Percentiles rank a stretch among this genome's conserved stretches.
Evolutionary conservation across 2,797 vertebrate species (phyloP).

Genomic region (Platyrinchus mystaceus): DNA sequence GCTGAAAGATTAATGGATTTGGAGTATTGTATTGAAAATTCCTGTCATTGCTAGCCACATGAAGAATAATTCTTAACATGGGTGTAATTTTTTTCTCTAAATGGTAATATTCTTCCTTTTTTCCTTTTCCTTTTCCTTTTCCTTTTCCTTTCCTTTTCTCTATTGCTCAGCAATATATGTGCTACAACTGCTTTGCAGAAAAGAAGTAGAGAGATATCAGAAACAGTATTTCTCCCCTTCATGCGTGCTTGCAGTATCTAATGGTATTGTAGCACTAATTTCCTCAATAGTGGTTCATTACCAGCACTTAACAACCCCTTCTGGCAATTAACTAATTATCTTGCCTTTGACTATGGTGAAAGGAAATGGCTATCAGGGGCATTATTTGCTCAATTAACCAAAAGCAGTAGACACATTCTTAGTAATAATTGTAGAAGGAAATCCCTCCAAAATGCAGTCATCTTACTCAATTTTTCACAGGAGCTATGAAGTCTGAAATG

Average conservation of each 20-base stretch:
- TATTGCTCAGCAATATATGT: background rate
- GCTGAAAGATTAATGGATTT: background rate
- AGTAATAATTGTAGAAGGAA: slow-evolving; percentile 50
- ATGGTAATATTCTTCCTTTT: background rate
- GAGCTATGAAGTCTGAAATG: background rate
- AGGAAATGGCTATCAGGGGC: slow-evolving; percentile 63
- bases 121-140: background rate
- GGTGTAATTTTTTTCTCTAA: background rate
- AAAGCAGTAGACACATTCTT: slow-evolving; percentile 62
- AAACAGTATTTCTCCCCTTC: background rate
- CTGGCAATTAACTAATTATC: slow-evolving; percentile 75
- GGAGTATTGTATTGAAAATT: background rate
- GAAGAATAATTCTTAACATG: background rate
- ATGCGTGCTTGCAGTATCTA: background rate
- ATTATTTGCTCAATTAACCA: slow-evolving; percentile 75
- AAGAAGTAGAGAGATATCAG: background rate
- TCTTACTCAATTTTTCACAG: background rate
- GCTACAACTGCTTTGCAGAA: background rate
- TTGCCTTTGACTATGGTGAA: slow-evolving; percentile 58
- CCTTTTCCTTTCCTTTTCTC: accelerated
- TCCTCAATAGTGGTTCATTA: slow-evolving; percentile 69
- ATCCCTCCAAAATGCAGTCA: background rate
- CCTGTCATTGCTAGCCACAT: background rate
- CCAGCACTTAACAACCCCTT: slow-evolving; percentile 63
- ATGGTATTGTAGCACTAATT: slow-evolving; percentile 42